Evolutionary conservation across 2,113 vertebrate genomes (phyloP).

Genomic region (Eleginops maclovinus): DNA sequence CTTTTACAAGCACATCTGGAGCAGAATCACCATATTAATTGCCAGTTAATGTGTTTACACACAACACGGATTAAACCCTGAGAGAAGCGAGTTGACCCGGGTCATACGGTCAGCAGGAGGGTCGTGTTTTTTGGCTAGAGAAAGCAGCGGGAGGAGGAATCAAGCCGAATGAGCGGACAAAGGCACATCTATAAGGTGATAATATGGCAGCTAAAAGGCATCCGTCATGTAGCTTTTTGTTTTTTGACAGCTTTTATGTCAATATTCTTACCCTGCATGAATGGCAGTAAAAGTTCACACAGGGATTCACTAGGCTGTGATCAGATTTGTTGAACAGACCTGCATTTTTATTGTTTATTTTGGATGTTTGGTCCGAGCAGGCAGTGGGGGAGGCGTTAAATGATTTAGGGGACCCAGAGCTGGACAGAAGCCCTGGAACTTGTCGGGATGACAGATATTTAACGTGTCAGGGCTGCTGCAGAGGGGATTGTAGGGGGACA

Average conservation of each 20-base stretch:
- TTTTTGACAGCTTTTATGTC: constrained; percentile 31
- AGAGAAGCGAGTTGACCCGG: constrained; percentile 61
- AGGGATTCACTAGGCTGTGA: constrained; percentile 30
- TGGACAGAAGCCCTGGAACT: constrained; percentile 37
- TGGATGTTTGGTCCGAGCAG: constrained; percentile 44
- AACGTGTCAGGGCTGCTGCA: constrained; percentile 4
- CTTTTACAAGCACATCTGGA: constrained; percentile 80
- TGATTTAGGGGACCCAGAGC: constrained; percentile 40
- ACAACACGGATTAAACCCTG: constrained; percentile 68
- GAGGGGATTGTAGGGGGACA: background rate
- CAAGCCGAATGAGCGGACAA: constrained; percentile 42
- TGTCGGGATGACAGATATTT: constrained; percentile 32
- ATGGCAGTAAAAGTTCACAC: constrained; percentile 27
- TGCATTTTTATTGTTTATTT: constrained; percentile 56
- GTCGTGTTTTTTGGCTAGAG: background rate
- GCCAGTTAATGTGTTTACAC: constrained; percentile 77
- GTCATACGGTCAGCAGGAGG: constrained; percentile 54
- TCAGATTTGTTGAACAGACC: constrained; percentile 54
- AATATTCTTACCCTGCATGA: constrained; percentile 1
- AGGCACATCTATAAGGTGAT: constrained; percentile 19
- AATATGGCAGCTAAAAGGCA: constrained; percentile 45
- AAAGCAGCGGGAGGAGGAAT: constrained; percentile 7
- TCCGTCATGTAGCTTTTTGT: constrained; percentile 44
- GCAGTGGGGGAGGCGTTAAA: constrained; percentile 7
- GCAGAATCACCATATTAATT: constrained; percentile 78